Base-by-base conservation (phyloP, 2,113 vertebrate genomes). In the Arenaria interpres region DNA sequence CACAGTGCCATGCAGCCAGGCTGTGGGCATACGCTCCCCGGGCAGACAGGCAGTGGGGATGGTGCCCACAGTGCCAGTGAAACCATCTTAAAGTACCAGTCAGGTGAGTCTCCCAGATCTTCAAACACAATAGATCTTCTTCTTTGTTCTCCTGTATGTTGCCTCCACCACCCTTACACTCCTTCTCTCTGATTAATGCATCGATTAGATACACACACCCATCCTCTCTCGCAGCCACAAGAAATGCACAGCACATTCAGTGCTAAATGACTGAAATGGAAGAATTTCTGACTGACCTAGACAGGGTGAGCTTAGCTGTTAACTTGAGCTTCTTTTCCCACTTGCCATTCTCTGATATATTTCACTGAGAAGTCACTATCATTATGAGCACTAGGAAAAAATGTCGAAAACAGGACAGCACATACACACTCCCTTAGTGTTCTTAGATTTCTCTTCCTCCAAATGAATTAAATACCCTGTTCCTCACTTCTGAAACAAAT, bases 371-470 rank as follows among this genome's bases (percentile, higher is more conserved):
- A 90, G 11, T 54, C n/a, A 35, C 4, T 59, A 33, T 12, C n/a
- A 4, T 46, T 60, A 59, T 23, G 8, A 60, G 9, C 28, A 39
- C 37, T 33, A 30, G 27, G 24, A 71, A 84, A 73, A 41, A 89
- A 23, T 10, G 18, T 7, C 7, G 22, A 46, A 63, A 75, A 59
- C 10, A 74, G 66, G 81, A 91, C 0, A 3, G 22, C 13, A 62
- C 21, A 28, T 0, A 0, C 12, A 24, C 3, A 6, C 10, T 80
- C 25, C n/a, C 48, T 84, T 50, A 11, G 17, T 23, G 9, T 14
- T 69, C 35, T 89, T 72, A 28, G n/a, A 91, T 51, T 95, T 45
- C 18, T 50, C 72, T 63, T 56, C 28, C 22, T 46, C 33, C 83
- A 37, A n/a, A 56, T 51, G 23, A 83, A 71, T 51, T 4, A 79